Percentiles rank a stretch among this genome's conserved stretches.
Evolutionary conservation across 2,888 invertebrate genomes (phyloP).

Genomic region (Morinoia aosen): DNA sequence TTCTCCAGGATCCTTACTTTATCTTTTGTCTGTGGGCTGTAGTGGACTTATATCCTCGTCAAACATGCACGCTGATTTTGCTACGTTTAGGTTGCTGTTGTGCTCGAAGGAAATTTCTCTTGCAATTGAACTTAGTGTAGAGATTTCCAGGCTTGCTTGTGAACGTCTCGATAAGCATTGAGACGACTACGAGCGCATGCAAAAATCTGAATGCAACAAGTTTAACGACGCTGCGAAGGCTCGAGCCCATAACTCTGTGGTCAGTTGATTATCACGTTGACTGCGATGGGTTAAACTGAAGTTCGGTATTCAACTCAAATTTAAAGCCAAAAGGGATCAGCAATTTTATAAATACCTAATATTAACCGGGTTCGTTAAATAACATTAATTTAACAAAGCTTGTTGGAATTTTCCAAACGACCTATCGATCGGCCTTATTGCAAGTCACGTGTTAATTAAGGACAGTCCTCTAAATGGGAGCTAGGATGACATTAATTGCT

Average conservation of each 20-base stretch:
- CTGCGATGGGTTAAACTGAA: too few relatives aligned
- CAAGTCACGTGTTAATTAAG: too few relatives aligned
- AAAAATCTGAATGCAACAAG: neutral
- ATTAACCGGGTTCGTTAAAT: too few relatives aligned
- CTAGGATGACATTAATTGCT: too few relatives aligned
- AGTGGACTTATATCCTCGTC: neutral
- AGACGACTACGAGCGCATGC: neutral
- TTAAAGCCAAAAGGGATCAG: too few relatives aligned
- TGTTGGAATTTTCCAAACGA: too few relatives aligned
- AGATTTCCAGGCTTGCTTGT: neutral
- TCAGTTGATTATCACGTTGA: neutral
- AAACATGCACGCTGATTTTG: neutral
- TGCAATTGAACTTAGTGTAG: neutral
- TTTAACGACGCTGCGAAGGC: neutral
- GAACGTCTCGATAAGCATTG: neutral
- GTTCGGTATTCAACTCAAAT: too few relatives aligned
- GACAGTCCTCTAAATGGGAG: too few relatives aligned
- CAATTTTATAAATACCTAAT: too few relatives aligned
- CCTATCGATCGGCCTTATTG: too few relatives aligned
- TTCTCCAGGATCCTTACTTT: neutral
- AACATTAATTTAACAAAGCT: too few relatives aligned
- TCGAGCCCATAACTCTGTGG: neutral
- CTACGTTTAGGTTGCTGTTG: neutral
- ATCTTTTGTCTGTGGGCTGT: neutral
- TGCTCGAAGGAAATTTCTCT: neutral